Evolutionary conservation across 1,140 invertebrate genomes (phyloP), one percentile per base, ranked within the genome.

Genomic region (Cryptotermes secundus): DNA sequence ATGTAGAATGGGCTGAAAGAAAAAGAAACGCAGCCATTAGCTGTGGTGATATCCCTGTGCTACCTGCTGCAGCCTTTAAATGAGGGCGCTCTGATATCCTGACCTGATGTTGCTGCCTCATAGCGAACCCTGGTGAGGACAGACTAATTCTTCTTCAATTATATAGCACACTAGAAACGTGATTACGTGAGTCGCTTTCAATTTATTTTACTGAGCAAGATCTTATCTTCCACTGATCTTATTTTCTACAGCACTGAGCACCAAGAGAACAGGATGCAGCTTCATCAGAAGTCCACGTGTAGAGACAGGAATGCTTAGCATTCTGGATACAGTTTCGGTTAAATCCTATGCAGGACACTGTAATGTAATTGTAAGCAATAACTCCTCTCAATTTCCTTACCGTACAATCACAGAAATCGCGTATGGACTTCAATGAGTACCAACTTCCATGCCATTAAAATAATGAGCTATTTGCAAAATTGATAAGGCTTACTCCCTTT

Each of bases 81-180:
- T 72, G 59, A 72, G 59, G 26, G 26, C 59, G 59, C 59, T 72
- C 7, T 10, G 59, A 72, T 31, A 16, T 14, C 59, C 31, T 14
- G 59, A 31, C 59, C 26, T 72, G 59, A 72, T 72, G 59, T 31
- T 6, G 59, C 59, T 31, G 59, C 59, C 14, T 14, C 14, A n/a
- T 6, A 31, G 2, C 14, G 59, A 72, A n/a, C 59, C 59, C 59
- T 72, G 53, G 53, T 59, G 53, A 59, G 19, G 53, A 59, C 53
- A 59, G 53, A 59, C 53, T 59, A 59, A 72, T 72, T 72, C 31
- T 72, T 72, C 59, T 72, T 72, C 59, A 72, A 31, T 72, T 72
- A 72, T 72, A 31, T 72, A 72, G 59, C 59, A 31, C 59, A 72
- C 59, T 72, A n/a, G 59, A 31, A 72, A 31, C 59, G 26, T 72